Evolutionary conservation across 1,140 invertebrate genomes (phyloP).

Genomic region (Drosophila pseudoananassae): DNA sequence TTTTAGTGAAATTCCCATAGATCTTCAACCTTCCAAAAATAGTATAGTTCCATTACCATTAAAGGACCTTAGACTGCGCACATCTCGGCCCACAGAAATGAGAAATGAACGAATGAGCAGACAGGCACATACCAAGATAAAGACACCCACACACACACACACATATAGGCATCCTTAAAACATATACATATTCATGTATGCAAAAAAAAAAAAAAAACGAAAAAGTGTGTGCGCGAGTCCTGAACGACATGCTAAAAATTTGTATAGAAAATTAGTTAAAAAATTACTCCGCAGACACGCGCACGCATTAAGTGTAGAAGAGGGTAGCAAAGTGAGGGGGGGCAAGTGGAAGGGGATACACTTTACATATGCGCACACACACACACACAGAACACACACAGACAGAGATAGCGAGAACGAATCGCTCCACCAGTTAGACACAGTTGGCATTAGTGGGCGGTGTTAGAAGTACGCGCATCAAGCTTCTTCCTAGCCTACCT

Average conservation of each 20-base stretch:
- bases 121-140: slow-evolving; percentile 15
- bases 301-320: slow-evolving; percentile 40
- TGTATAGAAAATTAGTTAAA: slow-evolving; percentile 84
- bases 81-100: slow-evolving; percentile 4
- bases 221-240: slow-evolving; percentile 23
- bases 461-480: slow-evolving; percentile 76
- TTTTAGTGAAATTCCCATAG: too few relatives aligned
- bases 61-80: slow-evolving; percentile 19
- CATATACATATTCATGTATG: slow-evolving; percentile 35
- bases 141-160: slow-evolving; percentile 13
- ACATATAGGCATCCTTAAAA: background rate
- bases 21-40: too few relatives aligned
- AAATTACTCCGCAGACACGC: slow-evolving; percentile 81
- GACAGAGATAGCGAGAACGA: slow-evolving; percentile 19
- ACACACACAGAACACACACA: slow-evolving; percentile 21
- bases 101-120: slow-evolving; percentile 37
- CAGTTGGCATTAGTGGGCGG: slow-evolving; percentile 81
- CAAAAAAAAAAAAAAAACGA: slow-evolving; percentile 31
- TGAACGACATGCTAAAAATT: slow-evolving; percentile 80
- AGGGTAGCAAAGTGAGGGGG: background rate
- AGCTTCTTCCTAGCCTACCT: too few relatives aligned
- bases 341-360: too few relatives aligned
- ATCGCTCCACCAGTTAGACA: slow-evolving; percentile 49
- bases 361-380: slow-evolving; percentile 55
- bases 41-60: background rate